Conservation (phyloP, 2,888 invertebrate species). For the Nemotelus pantherinus region DNA sequence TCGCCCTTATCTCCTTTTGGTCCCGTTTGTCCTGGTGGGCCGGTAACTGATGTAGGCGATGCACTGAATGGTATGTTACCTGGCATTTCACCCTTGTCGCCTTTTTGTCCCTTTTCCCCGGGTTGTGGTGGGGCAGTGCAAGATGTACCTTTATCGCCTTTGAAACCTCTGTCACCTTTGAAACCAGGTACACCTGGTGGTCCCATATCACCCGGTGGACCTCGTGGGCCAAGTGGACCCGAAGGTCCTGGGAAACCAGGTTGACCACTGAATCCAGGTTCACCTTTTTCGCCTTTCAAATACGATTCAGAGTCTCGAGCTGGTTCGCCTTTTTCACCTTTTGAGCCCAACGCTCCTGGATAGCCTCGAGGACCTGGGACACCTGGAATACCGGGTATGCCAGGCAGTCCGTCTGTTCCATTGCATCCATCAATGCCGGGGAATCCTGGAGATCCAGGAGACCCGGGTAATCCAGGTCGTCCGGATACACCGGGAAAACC, state of each 20-base stretch:
- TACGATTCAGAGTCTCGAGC: slow-evolving; percentile 68
- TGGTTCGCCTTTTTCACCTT: slow-evolving; percentile 83
- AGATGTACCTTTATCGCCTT: slow-evolving; percentile 75
- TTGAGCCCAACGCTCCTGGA: slow-evolving; percentile 63
- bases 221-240: slow-evolving; percentile 75
- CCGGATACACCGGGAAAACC: slow-evolving; percentile 80
- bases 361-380: slow-evolving; percentile 80
- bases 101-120: slow-evolving; percentile 70
- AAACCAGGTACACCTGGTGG: slow-evolving; percentile 69
- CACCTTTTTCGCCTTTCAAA: slow-evolving; percentile 87
- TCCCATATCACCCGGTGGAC: slow-evolving; percentile 70
- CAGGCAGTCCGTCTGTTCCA: slow-evolving; percentile 88
- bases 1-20: slow-evolving; percentile 72
- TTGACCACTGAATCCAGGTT: slow-evolving; percentile 67
- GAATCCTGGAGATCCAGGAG: slow-evolving; percentile 76
- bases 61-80: slow-evolving; percentile 43
- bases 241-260: slow-evolving; percentile 60
- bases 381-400: slow-evolving; percentile 76
- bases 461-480: slow-evolving; percentile 60
- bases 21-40: slow-evolving; percentile 67
- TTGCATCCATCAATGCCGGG: slow-evolving; percentile 95
- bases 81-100: slow-evolving; percentile 69
- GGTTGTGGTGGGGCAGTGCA: slow-evolving; percentile 66
- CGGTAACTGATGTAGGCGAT: slow-evolving; percentile 18
- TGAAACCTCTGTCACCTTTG: slow-evolving; percentile 77